Base-by-base conservation (phyloP, 1,140 invertebrate genomes). In the Sarcophaga peregrina region DNA sequence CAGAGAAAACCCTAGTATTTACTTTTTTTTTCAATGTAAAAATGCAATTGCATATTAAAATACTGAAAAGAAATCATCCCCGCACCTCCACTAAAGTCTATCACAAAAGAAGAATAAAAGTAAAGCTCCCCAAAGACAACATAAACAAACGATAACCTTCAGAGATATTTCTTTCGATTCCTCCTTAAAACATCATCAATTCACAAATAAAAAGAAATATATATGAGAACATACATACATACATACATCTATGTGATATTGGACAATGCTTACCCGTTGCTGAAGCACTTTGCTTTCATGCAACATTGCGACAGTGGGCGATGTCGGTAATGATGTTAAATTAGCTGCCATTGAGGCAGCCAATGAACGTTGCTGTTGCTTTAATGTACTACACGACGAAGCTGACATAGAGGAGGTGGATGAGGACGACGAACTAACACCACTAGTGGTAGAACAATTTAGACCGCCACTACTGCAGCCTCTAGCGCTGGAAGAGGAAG, bases 281-380 rank as follows among this genome's bases (percentile, higher is more conserved):
- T 96, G 95, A 87, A 97, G 93, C 90, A 96, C 93, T 92, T 95
- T 95, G 92, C 93, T 93, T 91, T 95, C 93, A 82, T 90, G 90
- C 80, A 89, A 84, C 76, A 91, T 91, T 46, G 91, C 90, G 73
- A 89, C 86, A 62, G 90, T 91, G 54, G 91, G 87, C 48, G 92
- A 87, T 9, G 85, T 46, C 25, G 82, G 86, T 20, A 86, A 82
- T 83, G 86, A 73, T 20, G 87, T 52, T 1, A 86, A 87, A 0
- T 84, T 86, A 20, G 87, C 85, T 5, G 88, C 85, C 73, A 87
- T 87, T 11, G 87, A 85, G 48, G 86, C 86, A 20, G 85, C 86
- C 48, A 88, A 85, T 7, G 86, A 88, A 73, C 84, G 86, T 68
- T 50, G 84, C 84, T 81, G 83, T 86, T 0, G 87, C 87, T 46